Evolutionary conservation across 2,113 vertebrate species (phyloP).

Genomic region (Prunella fulvescens): DNA sequence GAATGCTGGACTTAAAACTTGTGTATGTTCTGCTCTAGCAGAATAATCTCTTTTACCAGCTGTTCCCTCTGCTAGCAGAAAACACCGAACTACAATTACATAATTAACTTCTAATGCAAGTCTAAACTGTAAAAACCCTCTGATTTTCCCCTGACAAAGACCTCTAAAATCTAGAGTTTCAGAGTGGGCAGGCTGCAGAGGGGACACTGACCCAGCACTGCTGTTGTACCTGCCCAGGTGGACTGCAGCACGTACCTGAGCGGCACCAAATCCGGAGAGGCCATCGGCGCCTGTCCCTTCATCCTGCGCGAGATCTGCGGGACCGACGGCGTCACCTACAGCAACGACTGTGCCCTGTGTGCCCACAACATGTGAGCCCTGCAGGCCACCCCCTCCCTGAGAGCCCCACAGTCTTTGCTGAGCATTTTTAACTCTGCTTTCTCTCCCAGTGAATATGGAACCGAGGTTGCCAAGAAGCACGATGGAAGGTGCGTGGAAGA

Average conservation of each 20-base stretch:
- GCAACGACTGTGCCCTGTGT: slow-evolving; percentile 30
- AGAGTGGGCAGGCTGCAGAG: not conserved
- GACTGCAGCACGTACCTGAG: not conserved
- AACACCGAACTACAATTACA: not conserved
- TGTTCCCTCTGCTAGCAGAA: not conserved
- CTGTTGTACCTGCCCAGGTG: not conserved
- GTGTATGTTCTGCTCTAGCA: not conserved
- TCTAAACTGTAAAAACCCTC: not conserved
- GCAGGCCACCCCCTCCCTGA: not conserved
- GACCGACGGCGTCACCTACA: not conserved
- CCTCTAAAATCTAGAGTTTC: not conserved
- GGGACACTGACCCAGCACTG: not conserved
- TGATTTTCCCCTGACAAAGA: not conserved
- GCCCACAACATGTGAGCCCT: slow-evolving; percentile 45
- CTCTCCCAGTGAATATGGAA: not conserved
- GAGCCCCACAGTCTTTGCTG: rapidly evolving
- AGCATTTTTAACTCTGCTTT: not conserved
- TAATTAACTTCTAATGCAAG: not conserved
- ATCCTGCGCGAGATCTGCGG: slow-evolving; percentile 29
- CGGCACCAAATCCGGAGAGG: rapidly evolving
- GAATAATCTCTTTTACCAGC: not conserved
- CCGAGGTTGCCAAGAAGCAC: slow-evolving; percentile 21
- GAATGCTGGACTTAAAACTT: not conserved
- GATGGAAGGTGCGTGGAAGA: not conserved
- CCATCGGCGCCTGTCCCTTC: not conserved